Base-by-base conservation (phyloP, 1,140 invertebrate species). In the Trissolcus basalis region DNA sequence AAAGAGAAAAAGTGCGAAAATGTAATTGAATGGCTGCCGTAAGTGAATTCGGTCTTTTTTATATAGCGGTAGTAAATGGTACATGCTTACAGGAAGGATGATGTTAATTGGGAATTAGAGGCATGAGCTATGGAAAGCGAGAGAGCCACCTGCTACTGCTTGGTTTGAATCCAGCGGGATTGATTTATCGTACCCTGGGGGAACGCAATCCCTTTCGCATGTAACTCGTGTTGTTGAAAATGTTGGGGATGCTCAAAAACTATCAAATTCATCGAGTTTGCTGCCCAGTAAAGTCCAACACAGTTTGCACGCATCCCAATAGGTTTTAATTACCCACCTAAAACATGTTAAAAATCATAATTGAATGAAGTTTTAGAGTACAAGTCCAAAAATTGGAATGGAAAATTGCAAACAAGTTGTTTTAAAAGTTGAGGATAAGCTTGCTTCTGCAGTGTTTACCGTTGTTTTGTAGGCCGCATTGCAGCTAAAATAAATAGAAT, bases 41-140 rank as follows among this genome's bases (percentile, higher is more conserved):
- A 27, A 27, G 19, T 27, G 19, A 27, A 27, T 27, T 27, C 19
- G 19, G 6, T 27, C 19, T 27, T 27, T 27, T 55, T 50, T 44
- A 56, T 50, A 19, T 41, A 51, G 32, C 50, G 41, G 39, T 59
- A 64, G 51, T 71, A 58, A 61, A 71, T 56, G 12, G 58, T 51
- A 39, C 19, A 49, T 13, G 61, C 55, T 73, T 73, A 82, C 63
- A 80, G 75, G 67, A 76, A 58, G 73, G 79, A 81, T 80, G 77
- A 80, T 82, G 85, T 87, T 87, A 87, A 87, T 87, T 87, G 85
- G 82, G 84, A 85, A 88, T 88, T 88, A 88, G 83, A 86, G 84
- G 81, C 81, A 73, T 75, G 82, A 84, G 81, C 69, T 79, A 80
- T 71, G 77, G 80, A 81, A 78, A 80, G 82, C 77, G 80, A 83